Conservation (phyloP, 2,113 vertebrate species). For the Ginglymostoma cirratum region DNA sequence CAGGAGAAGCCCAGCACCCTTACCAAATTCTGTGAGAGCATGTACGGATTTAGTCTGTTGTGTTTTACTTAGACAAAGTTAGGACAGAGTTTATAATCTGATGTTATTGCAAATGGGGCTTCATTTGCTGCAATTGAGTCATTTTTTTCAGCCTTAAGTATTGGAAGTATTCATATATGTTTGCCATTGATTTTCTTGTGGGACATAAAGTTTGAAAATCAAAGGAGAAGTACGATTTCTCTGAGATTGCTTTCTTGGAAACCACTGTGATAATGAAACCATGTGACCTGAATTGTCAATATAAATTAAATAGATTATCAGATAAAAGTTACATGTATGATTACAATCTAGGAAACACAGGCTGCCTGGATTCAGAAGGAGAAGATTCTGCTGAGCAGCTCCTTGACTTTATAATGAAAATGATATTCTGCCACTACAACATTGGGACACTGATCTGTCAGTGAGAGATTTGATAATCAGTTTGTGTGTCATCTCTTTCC, state of each 20-base stretch:
- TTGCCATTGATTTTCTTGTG: not conserved
- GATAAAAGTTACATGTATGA: not conserved
- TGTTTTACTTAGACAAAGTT: not conserved
- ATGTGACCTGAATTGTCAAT: not conserved
- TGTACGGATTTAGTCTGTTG: conserved; percentile 64
- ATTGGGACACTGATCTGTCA: not conserved
- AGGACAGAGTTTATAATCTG: not conserved
- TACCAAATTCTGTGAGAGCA: conserved; percentile 91
- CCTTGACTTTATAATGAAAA: not conserved
- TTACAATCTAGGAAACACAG: not conserved
- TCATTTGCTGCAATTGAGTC: not conserved
- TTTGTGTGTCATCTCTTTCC: not conserved
- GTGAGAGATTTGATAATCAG: not conserved
- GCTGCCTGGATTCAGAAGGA: not conserved
- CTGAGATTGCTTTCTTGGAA: not conserved
- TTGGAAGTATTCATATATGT: not conserved
- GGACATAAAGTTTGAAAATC: not conserved
- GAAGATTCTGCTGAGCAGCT: not conserved
- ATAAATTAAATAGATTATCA: not conserved
- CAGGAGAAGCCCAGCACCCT: conserved; percentile 96
- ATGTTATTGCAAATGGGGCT: no score
- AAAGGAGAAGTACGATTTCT: not conserved
- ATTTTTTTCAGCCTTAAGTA: not conserved
- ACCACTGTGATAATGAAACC: not conserved
- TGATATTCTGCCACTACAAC: not conserved